A percentile compares a stretch with the other conserved stretches of the same genome.
Evolutionary conservation across 2,113 vertebrate genomes (phyloP).

Genomic region (Aldabrachelys gigantea): DNA sequence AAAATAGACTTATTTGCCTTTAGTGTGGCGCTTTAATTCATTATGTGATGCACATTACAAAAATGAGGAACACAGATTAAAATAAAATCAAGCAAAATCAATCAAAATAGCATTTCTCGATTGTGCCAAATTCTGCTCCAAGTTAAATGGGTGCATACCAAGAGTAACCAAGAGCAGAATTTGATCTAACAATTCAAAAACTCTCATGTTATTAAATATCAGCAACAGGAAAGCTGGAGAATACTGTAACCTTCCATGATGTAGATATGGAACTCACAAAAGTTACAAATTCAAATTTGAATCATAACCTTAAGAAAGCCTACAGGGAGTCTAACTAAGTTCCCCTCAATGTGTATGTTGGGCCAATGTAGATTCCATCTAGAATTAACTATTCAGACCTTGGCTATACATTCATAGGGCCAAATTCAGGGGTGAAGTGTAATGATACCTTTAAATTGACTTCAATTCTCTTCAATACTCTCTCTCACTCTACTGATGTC

Average conservation of each 20-base stretch:
- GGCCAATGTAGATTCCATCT: background rate
- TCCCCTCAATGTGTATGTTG: background rate
- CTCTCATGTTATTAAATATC: background rate
- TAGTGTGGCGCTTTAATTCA: background rate
- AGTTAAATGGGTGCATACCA: background rate
- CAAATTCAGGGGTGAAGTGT: background rate
- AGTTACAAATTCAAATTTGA: background rate
- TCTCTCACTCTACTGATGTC: background rate
- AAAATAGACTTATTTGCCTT: background rate
- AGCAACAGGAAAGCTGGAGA: background rate
- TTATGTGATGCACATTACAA: background rate
- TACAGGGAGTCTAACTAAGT: background rate
- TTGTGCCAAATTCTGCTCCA: background rate
- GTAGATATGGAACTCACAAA: background rate
- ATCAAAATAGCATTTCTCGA: background rate
- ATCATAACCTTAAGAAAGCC: background rate
- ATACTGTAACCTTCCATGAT: background rate
- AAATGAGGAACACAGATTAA: background rate
- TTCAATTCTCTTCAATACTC: background rate
- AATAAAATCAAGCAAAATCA: background rate
- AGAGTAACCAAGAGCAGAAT: background rate
- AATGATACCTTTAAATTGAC: background rate
- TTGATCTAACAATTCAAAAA: background rate
- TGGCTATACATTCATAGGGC: background rate
- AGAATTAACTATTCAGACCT: background rate